phyloP scores from a whole-genome alignment of 2,888 invertebrate genomes.

The Copidosoma aretas region DNA sequence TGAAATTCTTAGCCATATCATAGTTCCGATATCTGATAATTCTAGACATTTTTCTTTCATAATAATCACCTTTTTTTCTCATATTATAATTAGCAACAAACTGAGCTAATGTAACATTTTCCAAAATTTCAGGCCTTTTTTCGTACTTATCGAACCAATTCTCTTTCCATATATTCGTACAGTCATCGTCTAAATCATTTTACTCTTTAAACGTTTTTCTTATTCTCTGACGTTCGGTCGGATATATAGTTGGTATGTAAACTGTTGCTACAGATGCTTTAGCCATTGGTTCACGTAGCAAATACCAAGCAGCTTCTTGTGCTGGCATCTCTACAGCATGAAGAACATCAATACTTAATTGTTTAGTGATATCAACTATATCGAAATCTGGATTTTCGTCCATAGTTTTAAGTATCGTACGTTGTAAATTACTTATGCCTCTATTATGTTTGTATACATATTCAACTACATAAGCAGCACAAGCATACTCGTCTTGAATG shows the following conservation, averaged over 20 bases:
- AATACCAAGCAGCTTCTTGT: too few relatives aligned
- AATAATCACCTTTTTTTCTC: constrained; percentile 26
- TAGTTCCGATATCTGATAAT: constrained; percentile 58
- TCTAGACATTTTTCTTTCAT: constrained; percentile 47
- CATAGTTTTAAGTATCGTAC: constrained; percentile 40
- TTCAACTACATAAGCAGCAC: constrained; percentile 44
- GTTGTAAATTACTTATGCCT: constrained; percentile 46
- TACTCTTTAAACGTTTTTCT: constrained; percentile 51
- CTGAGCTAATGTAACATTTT: constrained; percentile 55
- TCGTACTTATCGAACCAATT: too few relatives aligned
- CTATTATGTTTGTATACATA: constrained; percentile 45
- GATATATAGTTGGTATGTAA: constrained; percentile 46
- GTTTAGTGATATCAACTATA: constrained; percentile 48
- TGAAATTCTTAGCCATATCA: constrained; percentile 51
- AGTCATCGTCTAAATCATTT: constrained; percentile 38
- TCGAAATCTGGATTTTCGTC: constrained; percentile 56
- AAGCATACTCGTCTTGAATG: constrained; percentile 39
- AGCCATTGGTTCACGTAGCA: constrained; percentile 61
- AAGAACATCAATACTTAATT: constrained; percentile 51
- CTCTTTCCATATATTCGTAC: constrained; percentile 58
- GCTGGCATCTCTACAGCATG: constrained; percentile 54
- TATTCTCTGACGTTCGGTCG: constrained; percentile 56
- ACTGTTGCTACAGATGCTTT: constrained; percentile 49
- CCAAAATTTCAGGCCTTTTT: constrained; percentile 53
- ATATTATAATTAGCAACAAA: constrained; percentile 54